Evolutionary conservation across 1,140 invertebrate species (phyloP), one percentile per base, ranked within the genome.

Genomic region (Galleria mellonella): DNA sequence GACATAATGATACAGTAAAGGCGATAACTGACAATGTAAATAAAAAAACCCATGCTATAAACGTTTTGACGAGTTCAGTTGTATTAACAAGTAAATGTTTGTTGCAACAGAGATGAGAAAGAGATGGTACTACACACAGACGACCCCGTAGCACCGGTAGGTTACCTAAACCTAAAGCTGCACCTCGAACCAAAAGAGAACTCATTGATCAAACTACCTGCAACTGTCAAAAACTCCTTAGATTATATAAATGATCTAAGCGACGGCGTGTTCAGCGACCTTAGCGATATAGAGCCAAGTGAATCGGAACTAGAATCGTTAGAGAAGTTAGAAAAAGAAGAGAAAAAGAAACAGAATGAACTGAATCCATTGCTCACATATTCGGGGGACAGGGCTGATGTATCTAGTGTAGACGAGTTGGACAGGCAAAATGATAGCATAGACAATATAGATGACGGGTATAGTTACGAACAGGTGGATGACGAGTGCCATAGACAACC

Each of bases 71-170:
- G 4, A 2, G 2, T 33, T 11, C 10, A 6, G 10, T 33, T 12
- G 2, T 12, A 33, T 11, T 10, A 33, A 33, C 12, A 33, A 33
- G 11, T n/a, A 35, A 35, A 35, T 32, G 32, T 57, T 58, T 72
- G 52, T 64, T 66, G 66, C 87, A 90, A 72, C 83, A 97, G 95
- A 73, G 94, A 97, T 84, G 94, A 97, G 61, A 92, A 90, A 55
- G 94, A 98, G 88, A 91, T 92, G 62, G 90, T 98, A 28, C 91
- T 96, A 45, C 94, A 96, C 78, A 94, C 96, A 33, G 91, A 95
- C 67, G 95, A 98, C 89, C 92, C 95, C 0, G 93, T 98, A 75
- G 96, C 96, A 31, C 95, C 96, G 32, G 96, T 97, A 40, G 96
- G 95, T 38, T 98, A 97, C 82, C 87, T 99, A 17, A 96, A 94